These are phyloP conservation scores for Alviniconcha strummeri DNA, from an alignment of 2,888 invertebrate genomes.

Conservation along the genomic window DNA sequence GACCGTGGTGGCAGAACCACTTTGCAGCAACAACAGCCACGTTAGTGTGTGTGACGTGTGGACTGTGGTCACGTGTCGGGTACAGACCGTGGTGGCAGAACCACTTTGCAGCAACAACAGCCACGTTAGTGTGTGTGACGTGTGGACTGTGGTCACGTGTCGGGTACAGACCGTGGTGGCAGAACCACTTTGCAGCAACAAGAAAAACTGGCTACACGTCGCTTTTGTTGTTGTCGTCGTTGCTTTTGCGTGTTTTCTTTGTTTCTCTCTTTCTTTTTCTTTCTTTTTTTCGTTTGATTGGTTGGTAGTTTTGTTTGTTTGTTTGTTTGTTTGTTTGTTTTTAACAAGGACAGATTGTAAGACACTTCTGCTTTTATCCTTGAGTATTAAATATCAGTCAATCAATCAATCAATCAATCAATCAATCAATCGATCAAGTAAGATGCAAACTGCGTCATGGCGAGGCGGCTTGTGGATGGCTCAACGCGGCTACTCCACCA, in stretches of 20 bases:
- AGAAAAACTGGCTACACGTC: too few species aligned
- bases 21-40: neutral
- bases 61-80: neutral
- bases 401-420: slow-evolving; percentile 1
- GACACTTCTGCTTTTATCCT: neutral
- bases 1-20: neutral
- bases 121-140: neutral
- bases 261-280: neutral
- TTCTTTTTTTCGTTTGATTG: neutral
- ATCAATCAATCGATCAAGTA: neutral
- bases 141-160: neutral
- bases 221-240: neutral
- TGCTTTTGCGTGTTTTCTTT: neutral
- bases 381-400: neutral
- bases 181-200: neutral
- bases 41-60: neutral
- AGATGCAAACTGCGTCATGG: too few species aligned
- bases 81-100: neutral
- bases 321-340: neutral
- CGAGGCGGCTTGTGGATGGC: too few species aligned
- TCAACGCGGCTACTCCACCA: too few species aligned
- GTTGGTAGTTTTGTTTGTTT: neutral
- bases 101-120: neutral
- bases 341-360: neutral
- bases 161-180: neutral